phyloP scores from a whole-genome alignment of 2,113 vertebrate genomes.

The Silurus meridionalis region DNA sequence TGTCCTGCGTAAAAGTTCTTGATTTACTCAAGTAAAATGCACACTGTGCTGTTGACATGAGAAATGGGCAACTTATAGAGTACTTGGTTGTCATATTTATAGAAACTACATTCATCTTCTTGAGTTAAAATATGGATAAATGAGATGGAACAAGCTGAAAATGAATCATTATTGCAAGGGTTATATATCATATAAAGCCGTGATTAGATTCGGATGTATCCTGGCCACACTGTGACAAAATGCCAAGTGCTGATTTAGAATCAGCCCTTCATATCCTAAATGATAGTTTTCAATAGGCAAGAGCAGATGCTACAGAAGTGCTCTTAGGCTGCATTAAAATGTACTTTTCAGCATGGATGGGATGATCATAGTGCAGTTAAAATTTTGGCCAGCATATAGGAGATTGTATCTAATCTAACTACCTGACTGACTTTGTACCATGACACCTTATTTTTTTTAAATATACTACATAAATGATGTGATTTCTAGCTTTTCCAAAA shows the following conservation, averaged over 20 bases:
- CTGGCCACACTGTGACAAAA: constrained; percentile 4
- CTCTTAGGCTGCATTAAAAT: background rate
- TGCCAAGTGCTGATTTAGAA: background rate
- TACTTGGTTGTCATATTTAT: constrained; percentile 33
- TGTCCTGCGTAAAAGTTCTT: constrained; percentile 21
- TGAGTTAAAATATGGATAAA: constrained; percentile 33
- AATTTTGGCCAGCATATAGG: background rate
- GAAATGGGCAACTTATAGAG: background rate
- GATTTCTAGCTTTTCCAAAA: background rate
- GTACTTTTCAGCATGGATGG: background rate
- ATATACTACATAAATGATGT: background rate
- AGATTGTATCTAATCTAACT: background rate
- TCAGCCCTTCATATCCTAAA: background rate
- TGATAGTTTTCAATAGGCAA: background rate
- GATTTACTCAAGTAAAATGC: constrained; percentile 23
- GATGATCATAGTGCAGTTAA: background rate
- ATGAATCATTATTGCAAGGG: constrained; percentile 35
- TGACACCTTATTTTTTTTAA: background rate
- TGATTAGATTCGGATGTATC: constrained; percentile 37
- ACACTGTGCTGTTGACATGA: background rate
- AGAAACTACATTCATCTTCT: constrained; percentile 19
- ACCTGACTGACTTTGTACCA: background rate
- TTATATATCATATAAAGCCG: constrained; percentile 29
- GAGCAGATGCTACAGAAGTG: background rate
- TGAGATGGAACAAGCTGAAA: constrained; percentile 18